Evolutionary conservation across 2,113 vertebrate genomes (phyloP), one percentile per base, ranked within the genome.

Genomic region (Bagarius yarrelli): DNA sequence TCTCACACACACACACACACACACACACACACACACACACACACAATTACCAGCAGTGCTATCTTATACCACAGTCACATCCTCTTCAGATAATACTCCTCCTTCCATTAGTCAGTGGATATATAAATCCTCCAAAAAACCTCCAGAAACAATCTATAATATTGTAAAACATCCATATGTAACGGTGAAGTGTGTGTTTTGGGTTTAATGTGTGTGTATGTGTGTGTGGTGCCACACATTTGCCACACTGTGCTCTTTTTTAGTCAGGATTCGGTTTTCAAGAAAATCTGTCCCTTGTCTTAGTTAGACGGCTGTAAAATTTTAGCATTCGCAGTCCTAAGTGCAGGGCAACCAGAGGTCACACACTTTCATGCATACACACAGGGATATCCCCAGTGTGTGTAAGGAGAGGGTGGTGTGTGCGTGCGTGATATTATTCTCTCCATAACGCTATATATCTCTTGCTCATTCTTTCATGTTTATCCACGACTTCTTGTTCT

Each of bases 271-370:
- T 12, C 60, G 23, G 16, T 73, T 73, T 73, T 72, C 32, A 27
- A 27, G 50, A 34, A 34, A 55, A 73, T 55, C 73, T 36, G 63
- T 79, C 76, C 74, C 78, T 63, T 44, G 74, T 81, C 81, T 87
- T 89, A 86, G 83, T 85, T 81, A 84, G 84, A 83, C 72, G 52
- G 80, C 86, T 81, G 76, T 14, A 47, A 63, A 84, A 81, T 85
- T 71, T 77, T 78, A 84, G 78, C 72, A 85, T 75, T 87, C 72
- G 81, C 75, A 86, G 79, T 83, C 83, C 79, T 83, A 83, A 85
- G 82, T 78, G 79, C 34, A 74, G 83, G 83, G 85, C 84, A 84
- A 80, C 60, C 76, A 60, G 79, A 81, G 83, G 82, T 86, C 71
- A 63, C 61, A 82, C 76, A 76, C 72, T 81, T 27, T 63, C 63